Evolutionary conservation across 2,113 vertebrate species (phyloP), one percentile per base, ranked within the genome.

Genomic region (Nothoprocta pentlandii): DNA sequence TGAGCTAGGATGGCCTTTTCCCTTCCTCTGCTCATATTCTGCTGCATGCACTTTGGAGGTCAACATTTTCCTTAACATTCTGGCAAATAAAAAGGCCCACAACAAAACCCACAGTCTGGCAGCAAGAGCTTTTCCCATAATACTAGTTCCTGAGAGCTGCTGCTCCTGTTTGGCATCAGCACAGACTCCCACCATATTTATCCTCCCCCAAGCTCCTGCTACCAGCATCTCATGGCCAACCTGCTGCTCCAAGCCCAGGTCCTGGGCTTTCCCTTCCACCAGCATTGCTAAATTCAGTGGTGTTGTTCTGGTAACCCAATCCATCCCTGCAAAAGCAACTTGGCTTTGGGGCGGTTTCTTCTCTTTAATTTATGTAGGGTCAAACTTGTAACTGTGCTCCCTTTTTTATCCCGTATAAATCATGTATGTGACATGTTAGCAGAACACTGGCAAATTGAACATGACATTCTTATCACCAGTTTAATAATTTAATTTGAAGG

Each of bases 351-450:
- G 6, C 16, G 6, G 9, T 17, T 44, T n/a, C 66, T 81, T 69
- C 67, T 66, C 75, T 47, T 77, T 93, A 89, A 93, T 80, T 89
- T 91, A 77, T 89, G 93, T 59, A 63, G 49, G 91, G 78, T 84
- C 88, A 94, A 2, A 32, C 59, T 91, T 36, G 42, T 89, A 96
- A 89, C 23, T 91, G 78, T 69, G 66, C 49, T 69, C 74, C 69
- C 64, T 64, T 89, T 86, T 89, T 89, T 83, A 80, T 84, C 56
- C 61, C 74, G 8, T 73, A 94, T 89, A 87, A 95, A 93, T 93
- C 88, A 96, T 36, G 28, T 25, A 41, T 68, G 41, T 84, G 88
- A 87, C 91, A 56, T 62, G 63, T 74, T 74, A 91, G 88, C 16
- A 5, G 81, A 94, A 93, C 19, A 2, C 39, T 79, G 56, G 47